phyloP scores from a whole-genome alignment of 2,797 vertebrate species.

The Tadarida brasiliensis region DNA sequence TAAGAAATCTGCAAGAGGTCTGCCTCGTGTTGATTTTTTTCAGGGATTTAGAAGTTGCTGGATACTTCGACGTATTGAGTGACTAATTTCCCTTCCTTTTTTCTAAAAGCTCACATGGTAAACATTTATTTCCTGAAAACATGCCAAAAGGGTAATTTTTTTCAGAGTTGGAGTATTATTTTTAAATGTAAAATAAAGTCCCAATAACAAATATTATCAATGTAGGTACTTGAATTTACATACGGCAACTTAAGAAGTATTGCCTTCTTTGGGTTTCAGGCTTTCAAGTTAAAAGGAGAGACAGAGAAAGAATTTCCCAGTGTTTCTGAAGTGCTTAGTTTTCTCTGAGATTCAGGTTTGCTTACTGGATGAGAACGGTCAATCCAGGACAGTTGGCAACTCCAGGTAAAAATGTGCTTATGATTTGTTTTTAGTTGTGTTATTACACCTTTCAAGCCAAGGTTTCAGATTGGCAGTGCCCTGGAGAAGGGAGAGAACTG shows the following conservation, averaged over 20 bases:
- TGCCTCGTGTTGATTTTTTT: slow-evolving; percentile 76
- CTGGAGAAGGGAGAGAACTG: slow-evolving; percentile 38
- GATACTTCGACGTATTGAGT: slow-evolving; percentile 82
- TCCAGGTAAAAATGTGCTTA: slow-evolving; percentile 53
- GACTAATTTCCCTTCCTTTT: slow-evolving; percentile 83
- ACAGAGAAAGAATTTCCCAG: background rate
- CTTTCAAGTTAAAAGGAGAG: background rate
- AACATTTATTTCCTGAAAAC: slow-evolving; percentile 85
- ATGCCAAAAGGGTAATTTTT: slow-evolving; percentile 82
- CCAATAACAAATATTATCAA: slow-evolving; percentile 80
- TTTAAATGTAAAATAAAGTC: slow-evolving; percentile 83
- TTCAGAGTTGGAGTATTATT: slow-evolving; percentile 83
- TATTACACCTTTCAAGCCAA: slow-evolving; percentile 61
- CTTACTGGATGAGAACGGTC: slow-evolving; percentile 42
- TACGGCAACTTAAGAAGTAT: slow-evolving; percentile 54
- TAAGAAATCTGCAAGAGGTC: slow-evolving; percentile 77
- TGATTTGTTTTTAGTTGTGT: slow-evolving; percentile 65
- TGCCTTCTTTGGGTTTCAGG: slow-evolving; percentile 65
- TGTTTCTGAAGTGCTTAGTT: slow-evolving; percentile 61
- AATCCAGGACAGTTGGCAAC: slow-evolving; percentile 64
- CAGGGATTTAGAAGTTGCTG: slow-evolving; percentile 80
- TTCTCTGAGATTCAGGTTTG: slow-evolving; percentile 56
- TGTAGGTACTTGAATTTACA: slow-evolving; percentile 69
- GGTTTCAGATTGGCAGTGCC: slow-evolving; percentile 37
- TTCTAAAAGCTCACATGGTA: slow-evolving; percentile 81